Base-by-base conservation (phyloP, 1,140 invertebrate genomes). In the Parapsyche elsis region DNA sequence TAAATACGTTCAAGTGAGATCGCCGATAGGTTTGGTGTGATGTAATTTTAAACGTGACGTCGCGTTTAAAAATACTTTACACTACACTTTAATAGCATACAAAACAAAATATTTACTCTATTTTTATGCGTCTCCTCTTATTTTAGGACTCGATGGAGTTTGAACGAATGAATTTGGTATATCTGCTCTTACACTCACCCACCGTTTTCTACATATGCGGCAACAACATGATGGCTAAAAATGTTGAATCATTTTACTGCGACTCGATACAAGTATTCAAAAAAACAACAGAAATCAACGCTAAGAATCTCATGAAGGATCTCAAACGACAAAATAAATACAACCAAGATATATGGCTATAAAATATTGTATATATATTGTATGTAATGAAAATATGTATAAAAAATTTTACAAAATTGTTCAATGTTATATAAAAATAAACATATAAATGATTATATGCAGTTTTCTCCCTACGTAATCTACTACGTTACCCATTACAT, bases 141-240 rank as follows among this genome's bases (percentile, higher is more conserved):
- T 53, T 53, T 14, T 16, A 78, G 61, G 44, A 71, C 30, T 12
- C 19, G 0, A 76, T 57, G 21, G 73, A 82, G 85, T 88, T 88
- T 0, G 83, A 87, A 73, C 85, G 90, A 70, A 75, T 96, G 24
- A 88, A 91, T 67, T 67, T 67, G 24, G 21, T 23, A 26, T 24
- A 67, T 45, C 84, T 90, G 9, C 85, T 92, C 57, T 84, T 95
- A 9, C 84, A 92, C 12, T 84, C 92, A 45, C 81, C 87, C 67
- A 92, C 91, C 4, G 85, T 86, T 30, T 86, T 97, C n/a, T 96
- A 92, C 86, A 87, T 96, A 4, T 95, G 95, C 87, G 95, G 95
- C 10, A 94, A 95, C 89, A 93, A 92, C 80, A 90, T 90, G 78
- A 94, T 96, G 90, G 91, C 92, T 0, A 91, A 92, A 82, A 90